Percentiles rank a stretch among this genome's conserved stretches.
These are phyloP conservation scores for Uloborus plumipes DNA, from an alignment of 2,888 invertebrate species.

Conservation along the genomic window DNA sequence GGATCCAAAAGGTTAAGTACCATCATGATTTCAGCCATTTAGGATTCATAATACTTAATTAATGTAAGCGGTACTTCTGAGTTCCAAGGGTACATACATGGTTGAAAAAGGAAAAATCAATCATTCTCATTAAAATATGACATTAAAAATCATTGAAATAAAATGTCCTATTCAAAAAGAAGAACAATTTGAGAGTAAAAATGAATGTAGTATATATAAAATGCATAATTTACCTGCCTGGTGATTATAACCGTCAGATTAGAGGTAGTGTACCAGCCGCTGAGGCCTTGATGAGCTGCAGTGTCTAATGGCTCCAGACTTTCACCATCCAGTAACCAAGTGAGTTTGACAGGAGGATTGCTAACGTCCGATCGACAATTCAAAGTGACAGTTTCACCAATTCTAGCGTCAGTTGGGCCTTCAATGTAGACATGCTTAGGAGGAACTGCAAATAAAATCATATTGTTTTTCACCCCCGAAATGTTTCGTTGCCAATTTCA, in stretches of 20 bases:
- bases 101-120: too few species aligned
- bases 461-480: too few species aligned
- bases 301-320: conserved; percentile 67
- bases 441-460: conserved; percentile 78
- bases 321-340: conserved; percentile 72
- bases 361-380: conserved; percentile 91
- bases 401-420: conserved; percentile 88
- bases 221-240: conserved; percentile 58
- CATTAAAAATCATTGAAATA: too few species aligned
- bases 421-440: conserved; percentile 88
- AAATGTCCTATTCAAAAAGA: too few species aligned
- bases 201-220: neutral
- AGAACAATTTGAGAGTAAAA: too few species aligned
- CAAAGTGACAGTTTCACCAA: conserved; percentile 89
- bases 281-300: conserved; percentile 73
- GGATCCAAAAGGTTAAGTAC: too few species aligned
- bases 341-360: conserved; percentile 74
- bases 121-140: too few species aligned
- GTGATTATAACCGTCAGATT: conserved; percentile 82
- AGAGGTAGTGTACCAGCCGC: conserved; percentile 91
- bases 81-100: too few species aligned
- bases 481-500: too few species aligned
- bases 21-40: too few species aligned
- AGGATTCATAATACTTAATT: too few species aligned
- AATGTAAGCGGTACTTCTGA: too few species aligned